phyloP scores from a whole-genome alignment of 1,140 invertebrate genomes.

The Microplitis demolitor region DNA sequence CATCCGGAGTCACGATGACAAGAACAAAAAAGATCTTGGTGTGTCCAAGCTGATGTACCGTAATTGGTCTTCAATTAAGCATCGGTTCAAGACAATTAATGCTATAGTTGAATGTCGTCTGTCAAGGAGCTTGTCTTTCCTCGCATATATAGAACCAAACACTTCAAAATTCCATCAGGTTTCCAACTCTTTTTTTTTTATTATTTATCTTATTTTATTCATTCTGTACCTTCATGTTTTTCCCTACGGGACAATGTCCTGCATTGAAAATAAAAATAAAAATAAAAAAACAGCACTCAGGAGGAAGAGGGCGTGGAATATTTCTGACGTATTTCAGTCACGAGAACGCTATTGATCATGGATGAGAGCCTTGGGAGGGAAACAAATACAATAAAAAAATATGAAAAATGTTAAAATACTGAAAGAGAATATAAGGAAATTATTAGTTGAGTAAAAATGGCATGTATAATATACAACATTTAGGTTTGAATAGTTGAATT shows the following conservation, averaged over 20 bases:
- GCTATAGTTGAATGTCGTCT: neutral
- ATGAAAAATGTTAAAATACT: neutral
- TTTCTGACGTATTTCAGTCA: slow-evolving; percentile 28
- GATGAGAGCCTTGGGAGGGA: neutral
- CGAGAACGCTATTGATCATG: slow-evolving; percentile 32
- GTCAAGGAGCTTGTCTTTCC: too few relatives aligned
- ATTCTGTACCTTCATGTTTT: neutral
- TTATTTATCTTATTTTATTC: neutral
- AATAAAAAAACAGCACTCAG: neutral
- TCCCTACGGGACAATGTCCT: slow-evolving; percentile 16
- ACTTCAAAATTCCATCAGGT: too few relatives aligned
- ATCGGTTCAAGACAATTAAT: slow-evolving; percentile 37
- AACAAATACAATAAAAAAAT: neutral
- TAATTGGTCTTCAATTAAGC: slow-evolving; percentile 44
- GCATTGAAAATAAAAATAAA: neutral
- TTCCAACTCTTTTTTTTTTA: slow-evolving; percentile 5
- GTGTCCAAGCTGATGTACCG: slow-evolving; percentile 21
- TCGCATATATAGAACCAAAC: too few relatives aligned
- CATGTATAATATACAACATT: too few relatives aligned
- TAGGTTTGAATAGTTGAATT: too few relatives aligned
- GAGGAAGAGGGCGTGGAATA: slow-evolving; percentile 22
- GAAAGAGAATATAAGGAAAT: neutral
- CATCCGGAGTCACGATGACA: too few relatives aligned
- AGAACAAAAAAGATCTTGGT: neutral
- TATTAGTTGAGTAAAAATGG: too few relatives aligned